phyloP scores from a whole-genome alignment of 2,888 invertebrate genomes.

The Drosophila phalerata region DNA sequence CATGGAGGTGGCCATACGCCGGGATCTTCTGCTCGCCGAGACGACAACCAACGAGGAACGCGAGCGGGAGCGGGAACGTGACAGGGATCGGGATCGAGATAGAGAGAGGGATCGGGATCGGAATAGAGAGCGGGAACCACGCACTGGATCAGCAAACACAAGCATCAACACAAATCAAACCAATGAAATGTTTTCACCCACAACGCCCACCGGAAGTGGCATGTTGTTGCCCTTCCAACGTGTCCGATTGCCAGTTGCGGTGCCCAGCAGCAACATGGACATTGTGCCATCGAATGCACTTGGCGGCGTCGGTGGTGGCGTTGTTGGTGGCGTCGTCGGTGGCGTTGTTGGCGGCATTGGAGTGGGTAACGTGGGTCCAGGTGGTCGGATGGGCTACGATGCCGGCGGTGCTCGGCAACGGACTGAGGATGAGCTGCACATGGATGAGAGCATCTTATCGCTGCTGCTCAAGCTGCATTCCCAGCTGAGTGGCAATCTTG shows the following conservation, averaged over 20 bases:
- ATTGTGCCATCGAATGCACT: constrained; percentile 86
- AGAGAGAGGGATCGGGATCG: background rate
- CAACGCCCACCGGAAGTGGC: constrained; percentile 76
- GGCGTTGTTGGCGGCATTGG: constrained; percentile 44
- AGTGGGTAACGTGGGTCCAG: constrained; percentile 4
- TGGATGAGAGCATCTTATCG: constrained; percentile 96
- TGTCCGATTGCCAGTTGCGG: constrained; percentile 84
- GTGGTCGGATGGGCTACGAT: constrained; percentile 72
- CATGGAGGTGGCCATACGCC: constrained; percentile 85
- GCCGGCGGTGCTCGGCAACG: constrained; percentile 81
- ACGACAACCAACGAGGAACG: constrained; percentile 56
- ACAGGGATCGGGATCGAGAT: constrained; percentile 17
- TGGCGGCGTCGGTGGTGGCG: constrained; percentile 46
- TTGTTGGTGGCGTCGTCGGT: background rate
- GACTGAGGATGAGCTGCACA: constrained; percentile 87
- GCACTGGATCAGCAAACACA: background rate
- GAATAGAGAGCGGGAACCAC: constrained; percentile 12
- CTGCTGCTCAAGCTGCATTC: constrained; percentile 95
- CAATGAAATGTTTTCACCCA: constrained; percentile 85
- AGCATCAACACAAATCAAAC: constrained; percentile 32
- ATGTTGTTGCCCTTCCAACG: constrained; percentile 85
- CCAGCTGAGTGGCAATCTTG: constrained; percentile 93
- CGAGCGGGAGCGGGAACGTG: constrained; percentile 21
- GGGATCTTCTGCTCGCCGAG: constrained; percentile 79
- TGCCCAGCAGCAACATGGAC: constrained; percentile 85